Evolutionary conservation across 2,797 vertebrate species (phyloP).

Genomic region (Sebastes diploproa): DNA sequence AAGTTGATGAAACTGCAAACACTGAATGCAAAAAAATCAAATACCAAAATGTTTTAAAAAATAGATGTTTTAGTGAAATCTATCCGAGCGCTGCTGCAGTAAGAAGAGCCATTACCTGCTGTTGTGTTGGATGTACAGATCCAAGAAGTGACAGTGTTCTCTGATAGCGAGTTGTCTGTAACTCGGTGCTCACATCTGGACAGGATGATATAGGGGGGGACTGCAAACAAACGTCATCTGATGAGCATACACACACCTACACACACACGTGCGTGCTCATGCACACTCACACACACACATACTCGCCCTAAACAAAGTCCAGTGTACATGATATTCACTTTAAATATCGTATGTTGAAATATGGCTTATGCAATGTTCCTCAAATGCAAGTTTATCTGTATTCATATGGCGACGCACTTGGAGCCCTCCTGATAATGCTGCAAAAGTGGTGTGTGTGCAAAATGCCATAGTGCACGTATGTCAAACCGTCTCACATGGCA

Average conservation of each 20-base stretch:
- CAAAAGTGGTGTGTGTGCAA: background rate
- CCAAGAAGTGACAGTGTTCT: slow-evolving; percentile 77
- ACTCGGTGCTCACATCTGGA: slow-evolving; percentile 74
- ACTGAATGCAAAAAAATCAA: background rate
- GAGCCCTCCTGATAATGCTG: slow-evolving; percentile 29
- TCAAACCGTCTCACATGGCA: background rate
- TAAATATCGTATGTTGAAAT: slow-evolving; percentile 62
- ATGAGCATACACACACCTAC: slow-evolving; percentile 69
- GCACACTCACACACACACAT: slow-evolving; percentile 10
- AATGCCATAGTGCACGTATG: background rate
- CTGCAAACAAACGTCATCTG: slow-evolving; percentile 81
- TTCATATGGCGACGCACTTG: slow-evolving; percentile 12
- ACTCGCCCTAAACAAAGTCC: slow-evolving; percentile 81
- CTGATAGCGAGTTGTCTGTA: slow-evolving; percentile 79
- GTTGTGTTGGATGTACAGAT: slow-evolving; percentile 67
- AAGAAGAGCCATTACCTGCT: slow-evolving; percentile 67
- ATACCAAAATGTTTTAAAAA: background rate
- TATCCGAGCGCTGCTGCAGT: background rate
- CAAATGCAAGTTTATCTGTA: slow-evolving; percentile 40
- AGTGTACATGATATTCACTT: slow-evolving; percentile 63
- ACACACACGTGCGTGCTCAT: slow-evolving; percentile 25
- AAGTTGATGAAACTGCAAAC: background rate
- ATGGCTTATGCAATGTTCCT: slow-evolving; percentile 55
- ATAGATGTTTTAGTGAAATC: background rate
- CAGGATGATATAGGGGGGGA: slow-evolving; percentile 81